Conservation (phyloP, 2,797 vertebrate species). For the Catharus ustulatus region DNA sequence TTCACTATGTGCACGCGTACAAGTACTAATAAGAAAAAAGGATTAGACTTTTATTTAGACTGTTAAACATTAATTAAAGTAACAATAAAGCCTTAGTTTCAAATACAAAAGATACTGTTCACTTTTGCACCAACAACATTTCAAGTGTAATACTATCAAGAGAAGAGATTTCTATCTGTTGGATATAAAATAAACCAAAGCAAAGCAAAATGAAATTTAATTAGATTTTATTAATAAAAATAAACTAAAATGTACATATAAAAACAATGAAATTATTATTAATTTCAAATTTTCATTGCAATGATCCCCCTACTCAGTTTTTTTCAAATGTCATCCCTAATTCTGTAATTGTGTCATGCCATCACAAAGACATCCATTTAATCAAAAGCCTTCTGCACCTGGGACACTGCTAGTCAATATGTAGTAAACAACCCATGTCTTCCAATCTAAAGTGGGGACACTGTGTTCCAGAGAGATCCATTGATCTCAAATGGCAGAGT, state of each 20-base stretch:
- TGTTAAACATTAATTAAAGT: background rate
- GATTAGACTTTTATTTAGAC: background rate
- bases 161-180: background rate
- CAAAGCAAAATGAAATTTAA: background rate
- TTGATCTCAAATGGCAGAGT: constrained; percentile 77
- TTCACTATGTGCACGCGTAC: background rate
- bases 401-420: constrained; percentile 53
- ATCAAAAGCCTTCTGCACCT: constrained; percentile 61
- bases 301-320: background rate
- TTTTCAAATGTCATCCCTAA: background rate
- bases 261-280: background rate
- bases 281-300: background rate
- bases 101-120: background rate
- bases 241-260: background rate
- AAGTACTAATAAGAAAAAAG: background rate
- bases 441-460: constrained; percentile 55
- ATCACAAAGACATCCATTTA: constrained; percentile 57
- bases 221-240: background rate
- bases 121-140: background rate
- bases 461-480: constrained; percentile 59
- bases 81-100: background rate
- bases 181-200: background rate
- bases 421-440: constrained; percentile 61
- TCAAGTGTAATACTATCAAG: background rate
- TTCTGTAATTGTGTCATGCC: constrained; percentile 19